Evolutionary conservation across 2,113 vertebrate genomes (phyloP).

Genomic region (Macquaria australasica): DNA sequence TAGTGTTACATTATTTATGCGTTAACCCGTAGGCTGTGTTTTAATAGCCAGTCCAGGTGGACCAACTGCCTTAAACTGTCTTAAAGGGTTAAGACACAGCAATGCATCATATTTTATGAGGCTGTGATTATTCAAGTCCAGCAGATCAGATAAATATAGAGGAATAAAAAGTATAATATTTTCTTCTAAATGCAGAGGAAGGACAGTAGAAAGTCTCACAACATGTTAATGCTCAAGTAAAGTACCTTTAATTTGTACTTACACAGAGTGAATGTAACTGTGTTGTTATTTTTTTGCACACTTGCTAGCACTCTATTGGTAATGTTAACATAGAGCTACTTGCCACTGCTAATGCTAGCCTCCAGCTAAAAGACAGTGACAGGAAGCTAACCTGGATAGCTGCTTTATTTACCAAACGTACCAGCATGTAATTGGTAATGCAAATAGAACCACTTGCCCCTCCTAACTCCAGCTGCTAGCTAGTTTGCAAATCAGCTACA

Average conservation of each 20-base stretch:
- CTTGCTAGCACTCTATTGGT: no score
- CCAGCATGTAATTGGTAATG: no score
- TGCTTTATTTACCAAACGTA: no score
- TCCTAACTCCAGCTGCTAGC: no score
- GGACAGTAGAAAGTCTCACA: background rate
- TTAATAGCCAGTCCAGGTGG: background rate
- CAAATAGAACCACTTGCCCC: no score
- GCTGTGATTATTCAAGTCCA: background rate
- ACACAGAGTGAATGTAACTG: no score
- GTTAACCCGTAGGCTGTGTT: conserved; percentile 5
- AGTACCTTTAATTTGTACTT: no score
- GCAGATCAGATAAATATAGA: background rate
- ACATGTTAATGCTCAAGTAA: background rate
- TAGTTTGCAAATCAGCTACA: background rate
- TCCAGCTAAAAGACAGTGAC: no score
- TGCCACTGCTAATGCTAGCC: no score
- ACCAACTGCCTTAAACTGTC: background rate
- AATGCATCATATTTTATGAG: background rate
- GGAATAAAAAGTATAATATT: no score
- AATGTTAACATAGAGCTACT: background rate
- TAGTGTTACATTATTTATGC: conserved; percentile 27
- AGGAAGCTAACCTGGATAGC: no score
- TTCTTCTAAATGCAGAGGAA: background rate
- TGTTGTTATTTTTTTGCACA: no score
- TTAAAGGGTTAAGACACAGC: background rate